Evolutionary conservation across 2,888 invertebrate genomes (phyloP), one percentile per base, ranked within the genome.

Genomic region (Andricus curvator): DNA sequence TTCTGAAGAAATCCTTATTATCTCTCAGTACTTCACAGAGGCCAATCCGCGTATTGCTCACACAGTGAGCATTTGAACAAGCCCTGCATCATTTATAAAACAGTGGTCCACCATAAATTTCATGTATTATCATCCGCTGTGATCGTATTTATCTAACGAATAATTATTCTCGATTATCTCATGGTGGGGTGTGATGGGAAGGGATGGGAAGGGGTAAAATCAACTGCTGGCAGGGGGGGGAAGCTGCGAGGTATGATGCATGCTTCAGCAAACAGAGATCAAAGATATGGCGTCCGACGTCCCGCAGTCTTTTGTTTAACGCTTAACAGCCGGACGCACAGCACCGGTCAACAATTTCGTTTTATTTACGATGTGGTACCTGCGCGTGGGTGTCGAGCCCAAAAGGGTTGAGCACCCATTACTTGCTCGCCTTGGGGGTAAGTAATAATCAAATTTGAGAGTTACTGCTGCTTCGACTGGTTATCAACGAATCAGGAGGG

Each of bases 131-230:
- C 91, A 86, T 84, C 86, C 84, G 80, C 84, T 85, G 84, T 87
- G 88, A 91, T 91, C 91, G 86, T 89, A 89, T 91, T 91, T 90
- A 91, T 92, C 91, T 90, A 91, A 90, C 89, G 88, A 91, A 90
- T 92, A 91, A 92, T 92, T 90, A 92, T 92, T 91, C 88, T 86
- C 87, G 90, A 91, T 91, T 90, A 91, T 91, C 91, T 88, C 79
- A 83, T 80, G 83, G 56, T 60, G 66, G 70, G 77, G 77, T 51
- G 33, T 51, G 51, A 51, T 56, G 51, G 74, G n/a, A 56, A 33
- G 74, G 74, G 33, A 56, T n/a, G 74, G 74, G n/a, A 56, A 33
- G 74, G 74, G 74, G 56, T 56, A 74, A 74, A n/a, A 13, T 56
- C 11, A 56, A 33, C 37, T 37, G 9, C 37, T 37, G 37, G 37